These are phyloP conservation scores for silkworm (Bombyx mori) DNA, from an alignment of 1,140 invertebrate species.

Conservation along the genomic window DNA sequence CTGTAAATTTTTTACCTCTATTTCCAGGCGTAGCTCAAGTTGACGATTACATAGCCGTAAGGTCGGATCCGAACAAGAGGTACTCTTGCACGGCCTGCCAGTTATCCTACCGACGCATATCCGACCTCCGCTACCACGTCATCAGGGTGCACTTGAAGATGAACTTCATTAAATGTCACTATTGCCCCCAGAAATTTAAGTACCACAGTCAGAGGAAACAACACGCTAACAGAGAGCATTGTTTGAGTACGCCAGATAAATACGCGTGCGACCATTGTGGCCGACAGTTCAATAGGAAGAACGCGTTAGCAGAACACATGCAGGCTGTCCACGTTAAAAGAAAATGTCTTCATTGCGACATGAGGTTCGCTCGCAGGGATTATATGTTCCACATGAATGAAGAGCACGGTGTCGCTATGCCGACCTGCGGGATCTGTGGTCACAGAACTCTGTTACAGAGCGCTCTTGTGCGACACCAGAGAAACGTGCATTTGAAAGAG, in stretches of 20 bases:
- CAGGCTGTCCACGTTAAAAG: slow-evolving; percentile 21
- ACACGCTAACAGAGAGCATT: slow-evolving; percentile 10
- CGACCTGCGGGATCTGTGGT: slow-evolving; percentile 19
- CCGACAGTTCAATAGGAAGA: slow-evolving; percentile 36
- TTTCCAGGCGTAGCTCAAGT: slow-evolving; percentile 9
- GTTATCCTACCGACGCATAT: slow-evolving; percentile 12
- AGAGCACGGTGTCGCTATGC: slow-evolving; percentile 15
- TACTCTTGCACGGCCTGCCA: slow-evolving; percentile 19
- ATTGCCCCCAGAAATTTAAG: slow-evolving; percentile 19
- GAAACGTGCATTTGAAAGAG: slow-evolving; percentile 79
- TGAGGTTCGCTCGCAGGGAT: slow-evolving; percentile 11
- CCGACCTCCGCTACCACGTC: slow-evolving; percentile 18
- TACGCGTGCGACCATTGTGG: slow-evolving; percentile 14
- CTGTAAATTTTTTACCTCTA: neutral
- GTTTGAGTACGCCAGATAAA: slow-evolving; percentile 5
- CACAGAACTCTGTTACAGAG: slow-evolving; percentile 12
- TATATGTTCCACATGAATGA: slow-evolving; percentile 18
- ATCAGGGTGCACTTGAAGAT: slow-evolving; percentile 14
- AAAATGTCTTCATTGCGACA: slow-evolving; percentile 14
- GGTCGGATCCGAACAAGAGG: slow-evolving; percentile 3
- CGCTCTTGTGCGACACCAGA: slow-evolving; percentile 73
- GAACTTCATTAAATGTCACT: slow-evolving; percentile 19
- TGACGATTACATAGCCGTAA: slow-evolving; percentile 13
- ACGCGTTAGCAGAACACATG: slow-evolving; percentile 20
- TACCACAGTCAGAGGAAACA: slow-evolving; percentile 20